phyloP scores from a whole-genome alignment of 2,888 invertebrate species.

The Torymus texanus region DNA sequence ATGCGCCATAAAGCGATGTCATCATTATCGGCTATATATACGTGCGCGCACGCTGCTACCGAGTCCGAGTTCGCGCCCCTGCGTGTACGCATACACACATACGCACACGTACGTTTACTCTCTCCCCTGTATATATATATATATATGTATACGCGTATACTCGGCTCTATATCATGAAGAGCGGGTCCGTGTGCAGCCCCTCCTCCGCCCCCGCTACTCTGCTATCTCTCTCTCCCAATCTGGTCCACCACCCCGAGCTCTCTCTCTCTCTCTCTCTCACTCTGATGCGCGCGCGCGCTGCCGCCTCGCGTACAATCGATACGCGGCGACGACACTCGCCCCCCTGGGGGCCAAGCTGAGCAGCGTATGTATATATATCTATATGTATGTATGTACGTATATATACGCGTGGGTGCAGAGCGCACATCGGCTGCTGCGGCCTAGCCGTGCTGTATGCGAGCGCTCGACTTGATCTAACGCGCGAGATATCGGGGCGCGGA shows the following conservation, averaged over 20 bases:
- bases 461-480: no score
- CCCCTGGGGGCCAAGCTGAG: slow-evolving; percentile 56
- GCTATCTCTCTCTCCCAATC: slow-evolving; percentile 16
- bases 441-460: no score
- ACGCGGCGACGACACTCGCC: slow-evolving; percentile 64
- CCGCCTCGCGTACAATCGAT: slow-evolving; percentile 63
- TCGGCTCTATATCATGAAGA: slow-evolving; percentile 23
- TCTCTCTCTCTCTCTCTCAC: not conserved
- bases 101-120: no score
- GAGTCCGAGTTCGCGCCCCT: no score
- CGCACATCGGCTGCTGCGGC: no score
- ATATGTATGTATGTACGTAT: not conserved
- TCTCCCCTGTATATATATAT: no score
- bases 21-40: slow-evolving; percentile 54
- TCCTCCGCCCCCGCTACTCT: slow-evolving; percentile 37
- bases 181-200: not conserved
- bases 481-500: no score
- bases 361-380: not conserved
- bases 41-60: not conserved
- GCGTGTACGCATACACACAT: no score
- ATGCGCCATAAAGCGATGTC: slow-evolving; percentile 42
- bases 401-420: not conserved
- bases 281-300: slow-evolving; percentile 10
- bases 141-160: not conserved
- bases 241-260: slow-evolving; percentile 23